Base-by-base conservation (phyloP, 2,797 vertebrate genomes). In the Pelobates cultripes region DNA sequence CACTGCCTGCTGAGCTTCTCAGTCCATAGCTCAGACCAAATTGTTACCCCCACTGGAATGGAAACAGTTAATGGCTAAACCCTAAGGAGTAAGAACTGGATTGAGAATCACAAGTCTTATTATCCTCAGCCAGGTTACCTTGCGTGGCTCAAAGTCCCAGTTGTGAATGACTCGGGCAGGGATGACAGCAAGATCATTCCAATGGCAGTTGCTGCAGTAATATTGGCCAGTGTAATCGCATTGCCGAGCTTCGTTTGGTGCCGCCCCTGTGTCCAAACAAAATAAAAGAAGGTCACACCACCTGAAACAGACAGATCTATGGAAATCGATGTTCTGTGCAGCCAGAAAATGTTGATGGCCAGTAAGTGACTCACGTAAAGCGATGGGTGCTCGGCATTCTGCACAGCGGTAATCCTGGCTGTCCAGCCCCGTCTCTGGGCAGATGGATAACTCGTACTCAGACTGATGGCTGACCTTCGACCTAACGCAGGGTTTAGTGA, bases 191-290 rank as follows among this genome's bases (percentile, higher is more conserved):
- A 95, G 92, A 92, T 99, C 97, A 0, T 98, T 99, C 98, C 98
- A 99, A 91, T 99, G 97, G 88, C 97, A 99, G 85, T 93, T 96
- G 90, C 93, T 95, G 89, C 98, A 99, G 92, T 97, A 99, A 91
- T 99, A 99, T 86, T 96, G 97, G 42, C 97, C 98, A 0, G 97
- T 98, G 89, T 99, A 99, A 91, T 99, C 97, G 41, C 97, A 99
- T 90, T 97, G 97, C 67, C 97, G 92, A 15, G 97, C 98, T 89
- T 98, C 98, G 4, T 92, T 95, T 3, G 97, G 96, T 75, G 97
- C 93, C 0, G 96, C 96, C 15, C 97, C 97, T 99, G 81, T 0
- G 79, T 10, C n/a, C n/a, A 15, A 64, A 28, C 4, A 47, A 47
- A 47, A 47, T 5, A 10, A 2, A 47, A 47, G 9, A 47, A 47